Percentiles rank a stretch among this genome's conserved stretches.
These are phyloP conservation scores for Laterallus jamaicensis DNA, from an alignment of 2,113 vertebrate species.

Conservation along the genomic window DNA sequence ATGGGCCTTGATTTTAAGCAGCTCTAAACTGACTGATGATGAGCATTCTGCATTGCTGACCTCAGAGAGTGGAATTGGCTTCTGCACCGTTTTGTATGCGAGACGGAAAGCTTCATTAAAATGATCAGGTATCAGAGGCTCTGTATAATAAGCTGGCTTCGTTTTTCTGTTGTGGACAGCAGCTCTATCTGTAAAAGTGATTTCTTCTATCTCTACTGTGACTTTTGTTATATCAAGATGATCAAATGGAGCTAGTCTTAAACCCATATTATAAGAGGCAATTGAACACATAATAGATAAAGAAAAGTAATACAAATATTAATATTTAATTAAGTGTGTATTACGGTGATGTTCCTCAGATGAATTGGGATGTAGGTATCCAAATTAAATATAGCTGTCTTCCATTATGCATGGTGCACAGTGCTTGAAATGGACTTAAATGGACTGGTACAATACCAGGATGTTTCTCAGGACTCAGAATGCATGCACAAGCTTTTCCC, in stretches of 20 bases:
- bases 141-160: background rate
- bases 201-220: background rate
- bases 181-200: background rate
- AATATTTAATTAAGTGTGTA: background rate
- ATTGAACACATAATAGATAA: background rate
- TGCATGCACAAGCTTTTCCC: background rate
- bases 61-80: background rate
- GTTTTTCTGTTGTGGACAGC: background rate
- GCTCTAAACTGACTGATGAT: background rate
- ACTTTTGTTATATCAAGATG: background rate
- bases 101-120: background rate
- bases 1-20: background rate
- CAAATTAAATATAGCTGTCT: background rate
- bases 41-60: conserved; percentile 9
- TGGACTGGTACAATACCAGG: background rate
- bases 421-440: background rate
- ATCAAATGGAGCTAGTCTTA: background rate
- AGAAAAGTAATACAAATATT: background rate
- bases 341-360: background rate
- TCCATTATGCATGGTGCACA: background rate
- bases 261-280: background rate
- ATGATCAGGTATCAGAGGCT: background rate
- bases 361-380: background rate
- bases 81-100: background rate
- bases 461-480: background rate